Evolutionary conservation across 2,113 vertebrate genomes (phyloP).

Genomic region (Carassius gibelio): DNA sequence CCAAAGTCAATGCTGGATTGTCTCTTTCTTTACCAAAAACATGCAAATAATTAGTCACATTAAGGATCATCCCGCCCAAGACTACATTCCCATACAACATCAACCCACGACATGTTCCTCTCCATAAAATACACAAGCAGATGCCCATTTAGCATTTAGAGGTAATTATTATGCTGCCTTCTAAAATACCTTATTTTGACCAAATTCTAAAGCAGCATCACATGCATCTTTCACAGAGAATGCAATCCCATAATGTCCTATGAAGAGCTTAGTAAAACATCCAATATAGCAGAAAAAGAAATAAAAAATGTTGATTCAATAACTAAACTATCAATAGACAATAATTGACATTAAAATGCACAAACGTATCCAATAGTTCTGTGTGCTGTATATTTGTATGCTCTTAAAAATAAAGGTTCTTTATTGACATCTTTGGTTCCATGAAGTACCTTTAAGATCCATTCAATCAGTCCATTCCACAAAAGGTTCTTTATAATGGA

Average conservation of each 20-base stretch:
- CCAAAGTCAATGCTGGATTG: background rate
- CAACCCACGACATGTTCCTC: background rate
- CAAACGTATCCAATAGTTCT: background rate
- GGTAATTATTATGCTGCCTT: background rate
- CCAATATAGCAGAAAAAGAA: background rate
- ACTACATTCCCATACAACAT: background rate
- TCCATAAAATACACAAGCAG: background rate
- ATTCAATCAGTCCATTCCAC: no score
- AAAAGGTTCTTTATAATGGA: no score
- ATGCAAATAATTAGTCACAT: background rate
- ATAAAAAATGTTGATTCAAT: background rate
- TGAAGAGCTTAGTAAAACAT: background rate
- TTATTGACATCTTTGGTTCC: no score
- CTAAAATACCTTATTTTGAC: background rate
- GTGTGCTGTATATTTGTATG: background rate
- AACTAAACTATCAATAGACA: background rate
- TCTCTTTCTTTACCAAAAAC: background rate
- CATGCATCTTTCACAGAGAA: background rate
- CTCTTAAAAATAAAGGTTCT: no score
- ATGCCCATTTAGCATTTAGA: background rate
- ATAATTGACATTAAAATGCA: no score
- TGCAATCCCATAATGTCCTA: background rate
- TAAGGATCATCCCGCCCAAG: background rate
- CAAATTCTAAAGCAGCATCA: background rate
- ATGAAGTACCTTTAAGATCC: no score